Evolutionary conservation across 2,888 invertebrate species (phyloP).

Genomic region (Parthenolecanium corni): DNA sequence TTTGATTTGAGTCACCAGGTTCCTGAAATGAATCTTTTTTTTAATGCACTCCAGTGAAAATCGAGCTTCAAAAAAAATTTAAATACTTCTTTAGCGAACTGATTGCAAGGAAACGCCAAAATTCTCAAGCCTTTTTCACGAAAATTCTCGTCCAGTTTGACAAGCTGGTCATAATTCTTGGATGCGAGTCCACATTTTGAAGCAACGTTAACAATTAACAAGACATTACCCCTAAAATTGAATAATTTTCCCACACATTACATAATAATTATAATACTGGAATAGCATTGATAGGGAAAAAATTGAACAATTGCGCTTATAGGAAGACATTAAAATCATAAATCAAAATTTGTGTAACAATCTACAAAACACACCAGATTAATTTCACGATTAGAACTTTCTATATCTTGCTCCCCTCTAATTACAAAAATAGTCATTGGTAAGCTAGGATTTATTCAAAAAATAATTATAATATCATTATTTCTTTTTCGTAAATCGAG

Average conservation of each 20-base stretch:
- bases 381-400: no score
- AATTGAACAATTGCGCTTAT: not conserved
- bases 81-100: conserved; percentile 58
- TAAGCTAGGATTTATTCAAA: no score
- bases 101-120: conserved; percentile 76
- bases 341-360: no score
- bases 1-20: conserved; percentile 51
- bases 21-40: conserved; percentile 45
- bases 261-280: not conserved
- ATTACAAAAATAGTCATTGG: no score
- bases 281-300: not conserved
- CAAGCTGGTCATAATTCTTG: conserved; percentile 65
- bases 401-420: no score
- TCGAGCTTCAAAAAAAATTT: not conserved
- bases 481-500: no score
- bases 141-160: conserved; percentile 58
- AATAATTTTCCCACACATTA: not conserved
- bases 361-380: no score
- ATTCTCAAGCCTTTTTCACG: conserved; percentile 53
- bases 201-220: conserved; percentile 77
- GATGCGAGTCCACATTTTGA: conserved; percentile 69
- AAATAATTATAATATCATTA: no score
- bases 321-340: not conserved
- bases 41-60: no score
- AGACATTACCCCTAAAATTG: conserved; percentile 51